phyloP scores from a whole-genome alignment of 2,113 vertebrate species.

The Gracilinanus agilis region DNA sequence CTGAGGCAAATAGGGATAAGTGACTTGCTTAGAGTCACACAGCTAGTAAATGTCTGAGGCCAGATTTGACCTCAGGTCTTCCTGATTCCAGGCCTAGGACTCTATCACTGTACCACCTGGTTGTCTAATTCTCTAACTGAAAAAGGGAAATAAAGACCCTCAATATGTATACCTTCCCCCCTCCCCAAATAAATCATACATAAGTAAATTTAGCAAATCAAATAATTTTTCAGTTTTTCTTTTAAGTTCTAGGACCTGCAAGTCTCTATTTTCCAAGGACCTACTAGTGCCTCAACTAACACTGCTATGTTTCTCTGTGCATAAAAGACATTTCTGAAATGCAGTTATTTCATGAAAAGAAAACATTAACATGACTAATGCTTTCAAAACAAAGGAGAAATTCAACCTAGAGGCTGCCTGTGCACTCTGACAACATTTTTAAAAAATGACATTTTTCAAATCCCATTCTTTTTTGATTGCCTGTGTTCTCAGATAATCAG shows the following conservation, averaged over 20 bases:
- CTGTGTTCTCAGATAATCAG: constrained; percentile 1
- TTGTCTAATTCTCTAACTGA: background rate
- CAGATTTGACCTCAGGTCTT: too few species aligned
- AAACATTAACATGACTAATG: background rate
- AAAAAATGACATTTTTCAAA: background rate
- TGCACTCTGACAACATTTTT: background rate
- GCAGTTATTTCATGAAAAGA: constrained; percentile 7
- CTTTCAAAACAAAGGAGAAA: constrained; percentile 7
- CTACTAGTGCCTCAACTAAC: background rate
- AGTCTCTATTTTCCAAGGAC: background rate
- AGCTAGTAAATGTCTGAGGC: too few species aligned
- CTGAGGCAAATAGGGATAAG: too few species aligned
- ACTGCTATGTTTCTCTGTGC: background rate
- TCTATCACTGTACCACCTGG: too few species aligned
- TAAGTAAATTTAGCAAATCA: background rate
- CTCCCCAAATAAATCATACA: background rate
- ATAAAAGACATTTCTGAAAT: constrained; percentile 19
- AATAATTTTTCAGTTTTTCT: background rate
- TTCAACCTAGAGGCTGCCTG: background rate
- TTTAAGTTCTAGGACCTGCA: background rate
- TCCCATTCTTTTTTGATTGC: background rate
- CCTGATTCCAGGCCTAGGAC: too few species aligned
- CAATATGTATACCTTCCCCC: background rate
- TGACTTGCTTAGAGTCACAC: too few species aligned
- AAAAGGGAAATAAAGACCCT: background rate